phyloP scores from a whole-genome alignment of 2,888 invertebrate species.

The Adineta ricciae region DNA sequence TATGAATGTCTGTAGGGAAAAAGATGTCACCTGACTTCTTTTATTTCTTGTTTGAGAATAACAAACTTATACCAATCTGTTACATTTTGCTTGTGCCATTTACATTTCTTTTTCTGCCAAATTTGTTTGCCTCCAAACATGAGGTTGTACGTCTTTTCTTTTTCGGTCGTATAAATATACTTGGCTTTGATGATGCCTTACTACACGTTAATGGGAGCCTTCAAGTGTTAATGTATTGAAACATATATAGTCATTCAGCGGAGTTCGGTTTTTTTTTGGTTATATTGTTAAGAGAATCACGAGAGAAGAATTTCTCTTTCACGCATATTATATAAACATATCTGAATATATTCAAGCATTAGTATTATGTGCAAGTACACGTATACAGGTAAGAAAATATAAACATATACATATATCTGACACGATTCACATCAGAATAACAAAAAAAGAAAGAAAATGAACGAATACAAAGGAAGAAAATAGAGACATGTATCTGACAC shows the following conservation, averaged over 20 bases:
- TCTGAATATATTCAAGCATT: not conserved
- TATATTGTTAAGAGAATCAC: not conserved
- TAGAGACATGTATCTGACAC: not conserved
- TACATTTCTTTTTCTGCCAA: not conserved
- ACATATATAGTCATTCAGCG: not conserved
- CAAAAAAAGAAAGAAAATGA: not conserved
- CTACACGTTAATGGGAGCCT: not conserved
- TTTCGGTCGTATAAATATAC: not conserved
- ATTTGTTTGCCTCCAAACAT: not conserved
- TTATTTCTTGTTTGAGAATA: no score
- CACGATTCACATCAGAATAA: not conserved
- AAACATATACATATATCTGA: not conserved
- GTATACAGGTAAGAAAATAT: not conserved
- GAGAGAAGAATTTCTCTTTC: not conserved
- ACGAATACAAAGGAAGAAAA: not conserved
- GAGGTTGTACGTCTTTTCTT: not conserved
- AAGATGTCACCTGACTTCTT: not conserved
- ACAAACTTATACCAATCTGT: not conserved
- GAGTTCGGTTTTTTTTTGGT: not conserved
- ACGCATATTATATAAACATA: not conserved
- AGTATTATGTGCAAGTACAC: not conserved
- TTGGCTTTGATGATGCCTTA: not conserved
- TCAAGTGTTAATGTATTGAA: not conserved
- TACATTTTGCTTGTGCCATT: not conserved
- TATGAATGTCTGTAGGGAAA: not conserved